Percentiles rank a stretch among this genome's conserved stretches.
Conservation (phyloP, 2,888 invertebrate species). For the Colletes collaris region DNA sequence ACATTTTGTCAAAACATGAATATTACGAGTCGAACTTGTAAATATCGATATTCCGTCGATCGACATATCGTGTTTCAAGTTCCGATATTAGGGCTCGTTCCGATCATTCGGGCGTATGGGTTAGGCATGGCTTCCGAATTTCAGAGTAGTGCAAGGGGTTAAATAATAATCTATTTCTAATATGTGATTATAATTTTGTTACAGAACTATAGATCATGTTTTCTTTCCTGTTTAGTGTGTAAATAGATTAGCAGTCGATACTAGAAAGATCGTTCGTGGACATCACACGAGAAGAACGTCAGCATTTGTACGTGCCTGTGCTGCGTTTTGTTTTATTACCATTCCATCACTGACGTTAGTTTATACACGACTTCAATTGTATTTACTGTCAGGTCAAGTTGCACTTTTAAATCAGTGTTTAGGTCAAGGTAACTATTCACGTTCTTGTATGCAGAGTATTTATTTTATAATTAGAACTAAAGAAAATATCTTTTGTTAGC, state of each 20-base stretch:
- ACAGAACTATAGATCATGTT: background rate
- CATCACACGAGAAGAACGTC: slow-evolving; percentile 91
- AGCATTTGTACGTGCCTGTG: slow-evolving; percentile 95
- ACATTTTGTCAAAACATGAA: too few species aligned
- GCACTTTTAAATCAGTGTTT: slow-evolving; percentile 95
- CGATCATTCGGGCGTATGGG: too few species aligned
- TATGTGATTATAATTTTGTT: background rate
- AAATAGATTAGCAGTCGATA: slow-evolving; percentile 90
- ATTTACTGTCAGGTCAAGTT: slow-evolving; percentile 94
- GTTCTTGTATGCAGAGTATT: background rate
- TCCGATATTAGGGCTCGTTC: too few species aligned
- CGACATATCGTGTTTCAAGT: too few species aligned
- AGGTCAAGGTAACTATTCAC: slow-evolving; percentile 89
- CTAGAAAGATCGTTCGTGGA: slow-evolving; percentile 88
- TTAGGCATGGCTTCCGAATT: too few species aligned
- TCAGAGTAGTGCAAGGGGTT: background rate
- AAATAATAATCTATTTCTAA: slow-evolving; percentile 5
- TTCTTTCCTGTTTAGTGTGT: slow-evolving; percentile 86
- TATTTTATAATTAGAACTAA: slow-evolving; percentile 5
- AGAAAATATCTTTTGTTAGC: slow-evolving; percentile 85
- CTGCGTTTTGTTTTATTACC: slow-evolving; percentile 97
- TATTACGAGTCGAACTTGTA: too few species aligned
- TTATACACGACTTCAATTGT: slow-evolving; percentile 92
- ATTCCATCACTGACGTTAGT: slow-evolving; percentile 96
- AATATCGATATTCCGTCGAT: too few species aligned